A percentile compares a stretch with the other conserved stretches of the same genome.
Conservation (phyloP, 2,797 vertebrate genomes). For the Hybognathus amarus region DNA sequence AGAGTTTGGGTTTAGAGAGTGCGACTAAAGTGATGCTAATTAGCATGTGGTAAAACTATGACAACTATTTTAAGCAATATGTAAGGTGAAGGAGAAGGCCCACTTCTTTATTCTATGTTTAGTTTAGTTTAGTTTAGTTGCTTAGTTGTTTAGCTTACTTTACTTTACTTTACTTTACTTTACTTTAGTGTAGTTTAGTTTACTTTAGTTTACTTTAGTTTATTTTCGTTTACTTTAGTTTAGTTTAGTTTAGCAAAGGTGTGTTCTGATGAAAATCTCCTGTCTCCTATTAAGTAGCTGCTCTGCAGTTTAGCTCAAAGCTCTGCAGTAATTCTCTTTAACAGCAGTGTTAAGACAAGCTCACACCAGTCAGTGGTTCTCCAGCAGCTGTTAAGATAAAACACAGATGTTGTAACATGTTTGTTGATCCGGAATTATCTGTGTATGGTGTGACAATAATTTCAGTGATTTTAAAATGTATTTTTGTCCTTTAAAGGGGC, state of each 20-base stretch:
- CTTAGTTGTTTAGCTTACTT: neutral
- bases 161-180: neutral
- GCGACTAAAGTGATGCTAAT: neutral
- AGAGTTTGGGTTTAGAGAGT: too few relatives aligned
- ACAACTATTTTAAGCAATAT: neutral
- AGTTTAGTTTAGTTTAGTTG: neutral
- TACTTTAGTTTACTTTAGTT: neutral
- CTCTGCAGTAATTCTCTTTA: conserved; percentile 3
- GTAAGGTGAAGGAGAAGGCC: neutral
- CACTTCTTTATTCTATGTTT: neutral
- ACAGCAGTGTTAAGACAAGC: conserved; percentile 20
- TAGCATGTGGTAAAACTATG: neutral
- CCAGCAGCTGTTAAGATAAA: conserved; percentile 29
- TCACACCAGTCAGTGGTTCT: conserved; percentile 31
- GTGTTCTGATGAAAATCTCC: neutral
- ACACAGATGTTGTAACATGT: conserved; percentile 28
- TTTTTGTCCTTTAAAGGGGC: neutral
- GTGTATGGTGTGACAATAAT: neutral
- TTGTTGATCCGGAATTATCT: neutral
- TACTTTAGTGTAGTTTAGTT: neutral
- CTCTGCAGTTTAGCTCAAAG: neutral
- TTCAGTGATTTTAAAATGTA: neutral
- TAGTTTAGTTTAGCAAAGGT: neutral
- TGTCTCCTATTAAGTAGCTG: neutral
- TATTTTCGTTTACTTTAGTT: neutral